These are phyloP conservation scores for Pempheris klunzingeri DNA, from an alignment of 2,797 vertebrate species.

Conservation along the genomic window DNA sequence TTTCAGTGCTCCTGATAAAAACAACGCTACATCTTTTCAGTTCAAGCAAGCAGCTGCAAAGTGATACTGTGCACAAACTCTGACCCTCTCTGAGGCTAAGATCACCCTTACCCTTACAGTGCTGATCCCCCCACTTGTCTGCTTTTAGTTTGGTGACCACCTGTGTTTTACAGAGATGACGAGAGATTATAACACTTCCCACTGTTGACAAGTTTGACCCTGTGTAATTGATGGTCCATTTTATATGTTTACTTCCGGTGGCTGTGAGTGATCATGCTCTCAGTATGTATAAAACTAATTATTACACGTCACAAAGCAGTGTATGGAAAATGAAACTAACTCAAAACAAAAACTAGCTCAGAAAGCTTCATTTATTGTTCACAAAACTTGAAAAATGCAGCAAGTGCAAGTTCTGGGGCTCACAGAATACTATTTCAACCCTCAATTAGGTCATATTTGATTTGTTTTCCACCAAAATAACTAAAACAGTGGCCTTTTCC, in stretches of 20 bases:
- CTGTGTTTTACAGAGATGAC: not conserved
- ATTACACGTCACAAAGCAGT: not conserved
- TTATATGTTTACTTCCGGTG: not conserved
- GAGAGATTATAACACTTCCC: not conserved
- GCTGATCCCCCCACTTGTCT: not conserved
- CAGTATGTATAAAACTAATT: not conserved
- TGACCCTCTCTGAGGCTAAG: not conserved
- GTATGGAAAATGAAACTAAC: not conserved
- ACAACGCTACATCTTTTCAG: not conserved
- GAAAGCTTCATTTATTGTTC: not conserved
- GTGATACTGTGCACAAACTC: conserved; percentile 3
- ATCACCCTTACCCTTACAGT: conserved; percentile 1
- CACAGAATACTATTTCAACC: not conserved
- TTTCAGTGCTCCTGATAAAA: conserved; percentile 7
- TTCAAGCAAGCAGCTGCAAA: conserved; percentile 12
- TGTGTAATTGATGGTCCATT: not conserved
- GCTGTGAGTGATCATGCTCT: not conserved
- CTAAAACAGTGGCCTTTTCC: too few relatives aligned
- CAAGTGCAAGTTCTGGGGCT: not conserved
- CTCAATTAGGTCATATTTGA: too few relatives aligned
- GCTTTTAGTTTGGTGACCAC: conserved; percentile 5
- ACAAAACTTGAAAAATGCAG: not conserved
- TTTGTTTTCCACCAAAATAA: too few relatives aligned
- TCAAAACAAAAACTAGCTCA: not conserved
- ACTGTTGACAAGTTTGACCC: not conserved